These are phyloP conservation scores for Salvator merianae DNA, from an alignment of 2,113 vertebrate species.

Conservation along the genomic window DNA sequence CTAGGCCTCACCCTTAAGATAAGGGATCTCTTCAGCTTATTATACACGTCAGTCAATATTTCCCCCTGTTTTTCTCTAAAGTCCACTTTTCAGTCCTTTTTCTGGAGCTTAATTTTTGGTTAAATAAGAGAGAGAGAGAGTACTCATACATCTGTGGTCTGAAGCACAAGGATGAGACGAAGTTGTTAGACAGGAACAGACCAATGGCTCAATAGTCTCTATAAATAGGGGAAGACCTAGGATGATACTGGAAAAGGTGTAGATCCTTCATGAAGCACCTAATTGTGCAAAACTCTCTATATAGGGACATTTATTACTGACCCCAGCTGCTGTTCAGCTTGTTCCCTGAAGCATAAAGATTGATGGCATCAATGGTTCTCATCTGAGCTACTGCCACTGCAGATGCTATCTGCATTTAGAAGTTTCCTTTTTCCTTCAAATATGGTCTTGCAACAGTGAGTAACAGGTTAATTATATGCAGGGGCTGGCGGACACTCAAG, in stretches of 20 bases:
- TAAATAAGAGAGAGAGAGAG: neutral
- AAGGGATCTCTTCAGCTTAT: neutral
- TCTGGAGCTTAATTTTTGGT: accelerated
- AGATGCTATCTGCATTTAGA: slow-evolving; percentile 20
- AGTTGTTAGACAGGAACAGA: slow-evolving; percentile 9
- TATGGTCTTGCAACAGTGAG: accelerated
- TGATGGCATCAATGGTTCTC: slow-evolving; percentile 46
- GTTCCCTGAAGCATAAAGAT: slow-evolving; percentile 62
- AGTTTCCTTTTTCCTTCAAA: slow-evolving; percentile 30
- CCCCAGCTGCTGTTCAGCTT: slow-evolving; percentile 66
- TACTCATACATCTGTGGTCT: neutral
- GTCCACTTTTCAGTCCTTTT: accelerated
- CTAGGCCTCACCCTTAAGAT: neutral
- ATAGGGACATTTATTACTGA: slow-evolving; percentile 61
- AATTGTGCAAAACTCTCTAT: slow-evolving; percentile 62
- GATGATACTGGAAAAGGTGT: slow-evolving; percentile 44
- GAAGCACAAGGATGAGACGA: neutral
- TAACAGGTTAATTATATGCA: neutral
- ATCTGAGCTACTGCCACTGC: slow-evolving; percentile 22
- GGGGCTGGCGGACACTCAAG: neutral
- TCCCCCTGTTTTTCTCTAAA: neutral
- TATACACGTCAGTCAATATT: neutral
- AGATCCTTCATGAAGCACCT: slow-evolving; percentile 64
- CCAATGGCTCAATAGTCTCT: neutral
- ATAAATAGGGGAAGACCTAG: neutral